Percentiles rank a stretch among this genome's conserved stretches.
These are phyloP conservation scores for Acanthosepion esculentum DNA, from an alignment of 2,888 invertebrate species.

Conservation along the genomic window DNA sequence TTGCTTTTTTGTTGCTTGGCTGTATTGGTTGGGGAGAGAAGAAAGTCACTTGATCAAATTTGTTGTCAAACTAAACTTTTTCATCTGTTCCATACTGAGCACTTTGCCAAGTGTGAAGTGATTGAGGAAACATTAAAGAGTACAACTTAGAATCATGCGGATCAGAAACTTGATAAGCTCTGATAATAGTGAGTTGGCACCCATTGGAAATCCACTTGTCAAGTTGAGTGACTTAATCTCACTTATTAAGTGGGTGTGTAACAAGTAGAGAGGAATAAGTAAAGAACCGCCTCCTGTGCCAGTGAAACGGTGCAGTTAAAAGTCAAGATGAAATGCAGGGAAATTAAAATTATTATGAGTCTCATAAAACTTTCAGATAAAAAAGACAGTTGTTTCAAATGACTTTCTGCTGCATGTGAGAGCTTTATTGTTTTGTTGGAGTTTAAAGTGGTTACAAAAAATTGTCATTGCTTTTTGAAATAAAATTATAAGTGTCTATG, in stretches of 20 bases:
- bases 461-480: too few relatives aligned
- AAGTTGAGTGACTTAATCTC: neutral
- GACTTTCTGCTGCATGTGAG: neutral
- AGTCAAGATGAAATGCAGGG: neutral
- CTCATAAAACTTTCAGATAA: neutral
- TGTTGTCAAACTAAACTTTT: neutral
- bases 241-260: constrained; percentile 33
- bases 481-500: too few relatives aligned
- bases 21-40: neutral
- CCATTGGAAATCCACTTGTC: constrained; percentile 4
- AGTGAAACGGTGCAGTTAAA: neutral
- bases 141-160: neutral
- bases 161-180: neutral
- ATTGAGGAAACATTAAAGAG: neutral
- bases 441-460: neutral
- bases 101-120: constrained; percentile 9
- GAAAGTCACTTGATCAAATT: neutral
- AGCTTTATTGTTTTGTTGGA: neutral
- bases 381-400: neutral
- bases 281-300: neutral
- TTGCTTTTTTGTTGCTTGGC: neutral
- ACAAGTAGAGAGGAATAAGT: neutral
- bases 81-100: neutral
- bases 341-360: neutral
- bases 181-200: constrained; percentile 33